phyloP scores from a whole-genome alignment of 2,113 vertebrate genomes.

The Telmatochromis brachygnathus region DNA sequence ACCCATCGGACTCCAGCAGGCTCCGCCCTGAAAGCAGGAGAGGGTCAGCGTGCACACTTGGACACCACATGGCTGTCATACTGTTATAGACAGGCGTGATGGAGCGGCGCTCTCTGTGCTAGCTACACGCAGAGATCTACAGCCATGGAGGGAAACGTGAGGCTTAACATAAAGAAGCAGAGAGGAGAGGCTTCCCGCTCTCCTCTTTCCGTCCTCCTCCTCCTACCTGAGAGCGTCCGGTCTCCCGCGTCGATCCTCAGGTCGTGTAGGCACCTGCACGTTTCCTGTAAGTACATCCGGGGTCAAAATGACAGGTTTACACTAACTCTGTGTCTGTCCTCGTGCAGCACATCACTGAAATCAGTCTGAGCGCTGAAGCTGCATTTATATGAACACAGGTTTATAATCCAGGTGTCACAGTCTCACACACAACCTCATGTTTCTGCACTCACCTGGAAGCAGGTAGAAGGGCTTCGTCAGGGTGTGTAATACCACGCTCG shows the following conservation, averaged over 20 bases:
- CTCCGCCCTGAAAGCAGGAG: not conserved
- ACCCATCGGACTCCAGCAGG: not conserved
- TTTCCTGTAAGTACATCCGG: not conserved
- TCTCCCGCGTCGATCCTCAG: not conserved
- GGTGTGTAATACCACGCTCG: constrained; percentile 64
- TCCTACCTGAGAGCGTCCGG: not conserved
- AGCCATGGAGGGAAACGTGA: not conserved
- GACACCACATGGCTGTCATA: not conserved
- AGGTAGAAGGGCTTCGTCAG: constrained; percentile 72
- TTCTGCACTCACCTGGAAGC: constrained; percentile 65
- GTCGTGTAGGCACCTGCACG: not conserved
- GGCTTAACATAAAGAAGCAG: not conserved
- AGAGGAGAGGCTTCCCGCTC: not conserved
- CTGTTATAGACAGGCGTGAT: not conserved
- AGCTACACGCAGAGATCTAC: not conserved
- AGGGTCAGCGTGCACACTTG: not conserved
- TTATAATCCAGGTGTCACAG: not conserved
- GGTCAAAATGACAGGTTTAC: not conserved
- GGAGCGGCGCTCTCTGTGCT: not conserved
- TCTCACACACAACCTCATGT: not conserved
- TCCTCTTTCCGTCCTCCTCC: not conserved
- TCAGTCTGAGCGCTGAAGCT: not conserved
- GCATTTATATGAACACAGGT: not conserved
- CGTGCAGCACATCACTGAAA: not conserved
- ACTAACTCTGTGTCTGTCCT: not conserved